Base-by-base conservation (phyloP, 2,888 invertebrate species). In the Apotomis betuletana region DNA sequence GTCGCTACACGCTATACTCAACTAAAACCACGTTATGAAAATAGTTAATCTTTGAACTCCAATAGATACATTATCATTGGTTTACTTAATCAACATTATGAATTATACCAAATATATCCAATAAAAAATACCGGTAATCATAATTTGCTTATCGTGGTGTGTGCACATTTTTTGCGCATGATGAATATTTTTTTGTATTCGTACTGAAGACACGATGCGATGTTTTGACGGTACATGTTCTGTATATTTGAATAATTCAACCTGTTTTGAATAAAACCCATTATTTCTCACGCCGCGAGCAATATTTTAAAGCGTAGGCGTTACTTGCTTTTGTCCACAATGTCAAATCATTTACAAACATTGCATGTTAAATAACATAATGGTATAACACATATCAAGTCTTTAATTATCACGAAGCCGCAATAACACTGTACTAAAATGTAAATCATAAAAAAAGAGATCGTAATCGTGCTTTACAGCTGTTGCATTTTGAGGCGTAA, bases 391-490 rank as follows among this genome's bases (percentile, higher is more conserved):
- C 70, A 65, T 46, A 77, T 38, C 60, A 38, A 68, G 63, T 62
- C 41, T 63, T 62, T 72, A 72, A 80, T 81, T 79, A 81, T 81
- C 78, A 83, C 78, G 79, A 79, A 77, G 77, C 76, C 71, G 82
- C 79, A 81, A 79, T 80, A 84, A 79, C 78, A 79, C 69, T 77
- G 76, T 77, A 79, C 77, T 82, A 79, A 83, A 84, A 85, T 86
- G 81, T 84, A 83, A 85, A 87, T 83, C 75, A 79, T 78, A 78
- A 81, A 41, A 15, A 81, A 75, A 81, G 75, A 84, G 85, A 88
- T 86, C 76, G 79, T 85, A 83, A 87, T 88, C 88, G 75, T 70
- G 74, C 71, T 85, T 80, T 80, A 84, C 81, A 84, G 76, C 80
- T 82, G 79, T 81, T 70, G 52, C 62, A 76, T 76, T 78, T 74